Evolutionary conservation across 2,113 vertebrate genomes (phyloP).

Genomic region (Aptenodytes patagonicus): DNA sequence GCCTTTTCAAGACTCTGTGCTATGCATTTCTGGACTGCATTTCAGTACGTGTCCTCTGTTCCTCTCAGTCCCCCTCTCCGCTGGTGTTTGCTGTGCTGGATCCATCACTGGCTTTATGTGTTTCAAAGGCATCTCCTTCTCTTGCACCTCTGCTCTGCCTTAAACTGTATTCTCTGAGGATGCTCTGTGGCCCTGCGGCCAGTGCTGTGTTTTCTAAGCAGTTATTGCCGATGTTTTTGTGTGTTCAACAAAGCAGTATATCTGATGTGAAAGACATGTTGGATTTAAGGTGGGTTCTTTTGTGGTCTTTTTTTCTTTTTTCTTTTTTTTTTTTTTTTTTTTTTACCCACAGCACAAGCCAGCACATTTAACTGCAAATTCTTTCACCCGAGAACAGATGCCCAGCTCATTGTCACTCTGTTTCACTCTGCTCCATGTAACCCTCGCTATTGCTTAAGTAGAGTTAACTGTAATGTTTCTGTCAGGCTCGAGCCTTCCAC

Average conservation of each 20-base stretch:
- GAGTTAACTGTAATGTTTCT: not conserved
- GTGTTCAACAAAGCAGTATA: not conserved
- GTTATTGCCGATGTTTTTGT: accelerated
- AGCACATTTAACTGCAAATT: accelerated
- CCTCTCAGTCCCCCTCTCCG: too few relatives aligned
- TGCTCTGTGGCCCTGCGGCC: not conserved
- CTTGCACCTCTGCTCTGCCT: too few relatives aligned
- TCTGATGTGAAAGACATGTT: accelerated
- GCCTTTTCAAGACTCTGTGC: accelerated
- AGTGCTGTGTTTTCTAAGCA: too few relatives aligned
- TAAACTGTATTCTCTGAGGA: not conserved
- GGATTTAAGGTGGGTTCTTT: not conserved
- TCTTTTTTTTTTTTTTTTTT: too few relatives aligned
- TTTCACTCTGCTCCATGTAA: accelerated
- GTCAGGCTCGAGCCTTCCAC: not conserved
- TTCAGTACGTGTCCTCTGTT: not conserved
- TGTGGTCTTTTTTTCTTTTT: too few relatives aligned
- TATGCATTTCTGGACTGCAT: not conserved
- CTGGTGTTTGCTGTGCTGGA: too few relatives aligned
- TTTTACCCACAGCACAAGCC: not conserved
- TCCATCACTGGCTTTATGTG: accelerated
- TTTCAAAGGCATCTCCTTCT: not conserved
- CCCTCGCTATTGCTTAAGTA: accelerated
- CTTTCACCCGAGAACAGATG: accelerated
- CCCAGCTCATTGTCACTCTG: accelerated